A percentile compares a stretch with the other conserved stretches of the same genome.
These are phyloP conservation scores for Drosophila rufa DNA, from an alignment of 1,140 invertebrate species.

Conservation along the genomic window DNA sequence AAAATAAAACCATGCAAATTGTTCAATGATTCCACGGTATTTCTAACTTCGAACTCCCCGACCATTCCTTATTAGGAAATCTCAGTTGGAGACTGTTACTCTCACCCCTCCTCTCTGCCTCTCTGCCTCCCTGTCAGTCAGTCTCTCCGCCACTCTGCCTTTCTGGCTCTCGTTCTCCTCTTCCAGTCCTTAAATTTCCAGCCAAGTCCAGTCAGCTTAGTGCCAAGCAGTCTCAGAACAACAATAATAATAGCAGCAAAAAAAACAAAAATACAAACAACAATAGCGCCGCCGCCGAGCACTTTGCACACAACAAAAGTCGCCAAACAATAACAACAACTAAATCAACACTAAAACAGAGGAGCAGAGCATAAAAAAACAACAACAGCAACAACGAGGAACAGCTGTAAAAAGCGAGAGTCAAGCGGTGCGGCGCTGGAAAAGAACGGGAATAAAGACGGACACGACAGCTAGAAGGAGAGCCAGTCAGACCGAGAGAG, in stretches of 20 bases:
- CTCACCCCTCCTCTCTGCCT: neutral
- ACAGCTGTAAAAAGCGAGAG: slow-evolving; percentile 25
- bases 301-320: slow-evolving; percentile 59
- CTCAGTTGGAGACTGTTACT: slow-evolving; percentile 7
- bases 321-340: slow-evolving; percentile 51
- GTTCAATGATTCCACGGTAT: neutral
- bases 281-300: slow-evolving; percentile 26
- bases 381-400: slow-evolving; percentile 18
- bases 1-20: too few species aligned
- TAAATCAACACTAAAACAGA: slow-evolving; percentile 57
- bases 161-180: slow-evolving; percentile 2
- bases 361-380: slow-evolving; percentile 24
- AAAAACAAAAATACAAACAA: slow-evolving; percentile 10
- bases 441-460: slow-evolving; percentile 5
- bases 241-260: slow-evolving; percentile 39
- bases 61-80: slow-evolving; percentile 3
- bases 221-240: slow-evolving; percentile 66
- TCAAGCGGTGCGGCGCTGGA: slow-evolving; percentile 21
- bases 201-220: slow-evolving; percentile 58
- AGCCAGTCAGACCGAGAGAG: neutral
- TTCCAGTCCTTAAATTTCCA: slow-evolving; percentile 36
- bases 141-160: neutral
- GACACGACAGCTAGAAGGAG: slow-evolving; percentile 9
- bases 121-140: too few species aligned
- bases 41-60: neutral